These are phyloP conservation scores for Epinotia demarniana DNA, from an alignment of 2,888 invertebrate species.

Conservation along the genomic window DNA sequence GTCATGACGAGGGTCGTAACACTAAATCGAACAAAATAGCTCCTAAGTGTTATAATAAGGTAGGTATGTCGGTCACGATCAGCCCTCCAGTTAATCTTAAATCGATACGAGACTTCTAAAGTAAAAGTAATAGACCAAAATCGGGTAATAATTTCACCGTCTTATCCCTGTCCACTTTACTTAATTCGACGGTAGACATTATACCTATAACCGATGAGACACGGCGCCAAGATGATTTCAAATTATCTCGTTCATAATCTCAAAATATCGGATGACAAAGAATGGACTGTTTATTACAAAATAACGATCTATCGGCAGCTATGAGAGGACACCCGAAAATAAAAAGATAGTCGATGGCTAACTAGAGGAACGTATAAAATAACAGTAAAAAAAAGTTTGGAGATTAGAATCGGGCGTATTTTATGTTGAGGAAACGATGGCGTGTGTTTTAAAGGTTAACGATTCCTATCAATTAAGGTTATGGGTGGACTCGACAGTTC, in stretches of 20 bases:
- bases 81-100: conserved; percentile 42
- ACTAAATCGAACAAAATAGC: conserved; percentile 36
- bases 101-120: conserved; percentile 48
- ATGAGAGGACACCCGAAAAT: conserved; percentile 79
- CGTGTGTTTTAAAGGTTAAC: conserved; percentile 81
- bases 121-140: conserved; percentile 58
- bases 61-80: conserved; percentile 43
- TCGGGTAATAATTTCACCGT: conserved; percentile 57
- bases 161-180: conserved; percentile 50
- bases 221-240: conserved; percentile 69
- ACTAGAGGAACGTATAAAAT: conserved; percentile 69
- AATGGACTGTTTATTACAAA: conserved; percentile 82
- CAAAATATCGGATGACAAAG: conserved; percentile 82
- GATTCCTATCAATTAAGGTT: conserved; percentile 85
- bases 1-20: conserved; percentile 15
- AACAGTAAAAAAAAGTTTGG: conserved; percentile 71
- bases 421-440: conserved; percentile 80
- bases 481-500: conserved; percentile 75
- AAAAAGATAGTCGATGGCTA: conserved; percentile 70
- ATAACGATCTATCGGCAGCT: conserved; percentile 76
- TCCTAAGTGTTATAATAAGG: conserved; percentile 24
- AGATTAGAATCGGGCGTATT: conserved; percentile 80
- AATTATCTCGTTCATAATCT: conserved; percentile 71
- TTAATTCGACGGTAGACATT: conserved; percentile 68
- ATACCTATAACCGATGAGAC: conserved; percentile 66